Base-by-base conservation (phyloP, 2,797 vertebrate species). In the Intellagama lesueurii region DNA sequence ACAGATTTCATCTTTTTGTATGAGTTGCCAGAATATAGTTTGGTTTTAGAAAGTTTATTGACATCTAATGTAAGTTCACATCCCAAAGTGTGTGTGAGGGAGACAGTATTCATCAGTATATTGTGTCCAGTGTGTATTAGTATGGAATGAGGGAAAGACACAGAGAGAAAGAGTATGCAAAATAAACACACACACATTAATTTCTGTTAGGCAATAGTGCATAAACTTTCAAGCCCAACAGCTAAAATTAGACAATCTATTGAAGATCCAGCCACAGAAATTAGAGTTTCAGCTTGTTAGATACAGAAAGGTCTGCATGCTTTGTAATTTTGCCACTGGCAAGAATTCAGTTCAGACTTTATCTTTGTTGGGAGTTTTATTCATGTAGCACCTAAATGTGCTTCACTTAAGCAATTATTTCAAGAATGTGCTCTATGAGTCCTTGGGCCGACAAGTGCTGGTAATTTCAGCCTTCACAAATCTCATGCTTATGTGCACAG, bases 261-360 rank as follows among this genome's bases (percentile, higher is more conserved):
- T 44, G 88, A 95, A 79, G 88, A 88, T 88, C 90, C 90, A 94
- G 94, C 93, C 94, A 91, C 88, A 92, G 87, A 90, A 93, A 75
- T 70, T 92, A 86, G 66, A 92, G 94, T 88, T 90, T 90, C 89
- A 91, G 87, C 91, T 94, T 82, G 88, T 91, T 90, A 52, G 83
- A 80, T 49, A 49, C 80, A 28, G 16, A 88, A 93, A 91, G 91
- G 87, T 16, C 89, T 89, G 84, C 0, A 26, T 0, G 56, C 89
- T 84, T 9, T 16, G 77, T 87, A 94, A 90, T 79, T 92, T 94
- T 94, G 92, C 90, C 77, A 92, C 35, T 3, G 90, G 95, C 89
- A 72, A 88, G 66, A 17, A 16, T 28, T 30, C 89, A 88, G 81
- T 95, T 87, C 89, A 83, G 80, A 85, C 81, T 95, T 87, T 82